Evolutionary conservation across 2,113 vertebrate species (phyloP), one percentile per base, ranked within the genome.

Genomic region (Fukomys damarensis): DNA sequence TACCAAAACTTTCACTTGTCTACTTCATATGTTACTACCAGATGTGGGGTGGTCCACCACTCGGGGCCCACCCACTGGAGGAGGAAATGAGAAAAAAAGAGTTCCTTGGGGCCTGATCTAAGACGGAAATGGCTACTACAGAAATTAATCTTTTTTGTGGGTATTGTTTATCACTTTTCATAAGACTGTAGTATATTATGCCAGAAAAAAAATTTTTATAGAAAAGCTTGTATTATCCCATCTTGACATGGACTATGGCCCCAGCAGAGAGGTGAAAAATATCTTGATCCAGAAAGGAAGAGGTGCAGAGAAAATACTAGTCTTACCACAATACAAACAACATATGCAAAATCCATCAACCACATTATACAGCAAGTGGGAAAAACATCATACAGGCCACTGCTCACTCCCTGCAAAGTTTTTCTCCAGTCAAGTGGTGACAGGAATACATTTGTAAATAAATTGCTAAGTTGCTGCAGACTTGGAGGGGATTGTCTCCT

Each of bases 351-450:
- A 95, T 26, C 43, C 14, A 70, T 74, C 58, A 58, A 22, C 49
- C 41, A 35, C 3, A 43, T 3, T n/a, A 52, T 10, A 26, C 17
- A 38, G 30, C 32, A 66, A 72, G 12, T 76, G 13, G 76, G 43
- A 5, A 13, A 81, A 91, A 68, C 12, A 61, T 28, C 13, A 76
- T 0, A 12, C 11, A 32, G 24, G 22, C 12, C 26, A 5, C 4
- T 74, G n/a, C 6, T 79, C 24, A 26, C 4, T 72, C 28, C 28
- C n/a, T 52, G 16, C 38, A 89, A 94, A n/a, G 5, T 17, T 89
- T 61, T 96, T 93, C 61, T 95, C 59, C 63, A 52, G 16, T 58
- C 84, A 72, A 81, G 38, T 70, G 68, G n/a, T 90, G 61, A 82
- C 7, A 81, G 54, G 7, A 72, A 7, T n/a, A 30, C 24, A 54